Evolutionary conservation across 1,140 invertebrate species (phyloP).

Genomic region (Micrasema longulum): DNA sequence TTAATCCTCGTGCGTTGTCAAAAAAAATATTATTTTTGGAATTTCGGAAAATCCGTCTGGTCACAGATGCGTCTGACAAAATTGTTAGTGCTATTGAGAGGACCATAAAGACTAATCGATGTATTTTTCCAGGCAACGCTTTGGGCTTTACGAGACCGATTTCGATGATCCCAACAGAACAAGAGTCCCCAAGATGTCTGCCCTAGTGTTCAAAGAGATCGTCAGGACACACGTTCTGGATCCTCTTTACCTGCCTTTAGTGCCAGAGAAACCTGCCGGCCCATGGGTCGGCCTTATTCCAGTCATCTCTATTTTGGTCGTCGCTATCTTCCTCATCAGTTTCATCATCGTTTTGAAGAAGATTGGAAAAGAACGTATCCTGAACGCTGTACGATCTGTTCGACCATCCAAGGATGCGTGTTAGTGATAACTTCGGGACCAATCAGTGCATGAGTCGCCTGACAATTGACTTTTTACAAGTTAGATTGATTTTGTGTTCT

Average conservation of each 20-base stretch:
- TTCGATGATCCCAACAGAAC: slow-evolving; percentile 71
- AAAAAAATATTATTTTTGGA: too few species aligned
- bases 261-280: slow-evolving; percentile 43
- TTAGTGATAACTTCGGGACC: not conserved
- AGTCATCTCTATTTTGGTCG: slow-evolving; percentile 40
- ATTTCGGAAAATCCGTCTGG: too few species aligned
- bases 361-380: slow-evolving; percentile 49
- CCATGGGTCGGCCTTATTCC: slow-evolving; percentile 49
- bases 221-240: slow-evolving; percentile 65
- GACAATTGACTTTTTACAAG: too few species aligned
- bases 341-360: slow-evolving; percentile 53
- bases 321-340: slow-evolving; percentile 51
- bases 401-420: slow-evolving; percentile 43
- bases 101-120: too few species aligned
- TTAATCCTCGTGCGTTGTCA: too few species aligned
- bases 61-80: too few species aligned
- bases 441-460: too few species aligned
- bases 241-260: slow-evolving; percentile 59
- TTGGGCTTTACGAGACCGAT: slow-evolving; percentile 78
- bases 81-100: too few species aligned
- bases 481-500: too few species aligned
- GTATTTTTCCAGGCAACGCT: slow-evolving; percentile 69
- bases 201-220: slow-evolving; percentile 68
- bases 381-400: slow-evolving; percentile 41
- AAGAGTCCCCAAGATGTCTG: slow-evolving; percentile 75